A percentile compares a stretch with the other conserved stretches of the same genome.
Conservation (phyloP, 2,888 invertebrate genomes). For the Nomada goodeniana region DNA sequence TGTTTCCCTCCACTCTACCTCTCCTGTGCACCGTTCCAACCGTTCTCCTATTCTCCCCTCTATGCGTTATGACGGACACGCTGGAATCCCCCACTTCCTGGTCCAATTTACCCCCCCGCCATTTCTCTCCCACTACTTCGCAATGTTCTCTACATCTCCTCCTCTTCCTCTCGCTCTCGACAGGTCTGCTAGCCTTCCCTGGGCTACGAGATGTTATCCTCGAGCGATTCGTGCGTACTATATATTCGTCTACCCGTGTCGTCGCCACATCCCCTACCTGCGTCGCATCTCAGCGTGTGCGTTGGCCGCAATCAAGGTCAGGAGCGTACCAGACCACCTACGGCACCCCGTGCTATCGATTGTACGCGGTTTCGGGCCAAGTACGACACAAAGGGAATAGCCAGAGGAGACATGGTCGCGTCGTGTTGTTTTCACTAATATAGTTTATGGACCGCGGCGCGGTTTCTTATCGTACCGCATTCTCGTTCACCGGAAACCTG, state of each 20-base stretch:
- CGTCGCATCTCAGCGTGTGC: constrained; percentile 69
- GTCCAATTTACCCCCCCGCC: constrained; percentile 21
- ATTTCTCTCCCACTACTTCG: constrained; percentile 31
- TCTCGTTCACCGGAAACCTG: constrained; percentile 75
- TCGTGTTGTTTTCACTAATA: constrained; percentile 35
- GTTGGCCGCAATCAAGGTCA: constrained; percentile 69
- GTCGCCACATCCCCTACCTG: constrained; percentile 73
- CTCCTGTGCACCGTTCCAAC: constrained; percentile 48
- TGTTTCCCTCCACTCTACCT: constrained; percentile 38
- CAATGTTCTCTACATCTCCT: constrained; percentile 5
- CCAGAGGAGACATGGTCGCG: background rate
- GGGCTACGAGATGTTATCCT: constrained; percentile 68
- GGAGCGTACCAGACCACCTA: constrained; percentile 55
- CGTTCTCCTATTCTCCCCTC: constrained; percentile 55
- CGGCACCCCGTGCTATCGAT: constrained; percentile 47
- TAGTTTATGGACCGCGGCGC: constrained; percentile 37
- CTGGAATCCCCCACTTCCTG: constrained; percentile 49
- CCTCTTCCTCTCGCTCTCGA: constrained; percentile 37
- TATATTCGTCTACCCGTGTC: constrained; percentile 68
- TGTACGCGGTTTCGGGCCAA: background rate
- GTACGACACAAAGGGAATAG: background rate
- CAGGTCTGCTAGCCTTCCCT: constrained; percentile 53
- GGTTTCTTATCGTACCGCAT: constrained; percentile 66
- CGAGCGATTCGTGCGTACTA: constrained; percentile 69
- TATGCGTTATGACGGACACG: constrained; percentile 59